phyloP scores from a whole-genome alignment of 30 jellyfish, hydroid and myxozoan genomes.

The Turritopsis rubra region DNA sequence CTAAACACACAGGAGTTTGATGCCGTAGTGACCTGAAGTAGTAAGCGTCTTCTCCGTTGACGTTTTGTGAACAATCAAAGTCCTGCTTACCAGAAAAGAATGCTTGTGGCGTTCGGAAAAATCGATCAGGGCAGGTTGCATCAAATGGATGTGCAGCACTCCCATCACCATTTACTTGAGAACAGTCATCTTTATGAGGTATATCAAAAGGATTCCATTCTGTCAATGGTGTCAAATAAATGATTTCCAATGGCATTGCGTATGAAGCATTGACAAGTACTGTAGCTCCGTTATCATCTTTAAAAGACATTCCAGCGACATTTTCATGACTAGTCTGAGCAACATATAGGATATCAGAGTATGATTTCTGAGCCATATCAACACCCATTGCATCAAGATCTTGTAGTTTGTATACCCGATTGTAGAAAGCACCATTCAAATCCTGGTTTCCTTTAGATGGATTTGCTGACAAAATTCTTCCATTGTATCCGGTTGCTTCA shows the following conservation, averaged over 20 bases:
- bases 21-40: conserved; percentile 1
- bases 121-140: conserved; percentile 27
- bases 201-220: conserved; percentile 23
- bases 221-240: conserved; percentile 2
- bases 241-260: conserved; percentile 12
- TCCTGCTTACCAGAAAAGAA: neutral
- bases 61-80: neutral
- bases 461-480: neutral
- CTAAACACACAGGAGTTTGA: neutral
- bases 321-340: conserved; percentile 3
- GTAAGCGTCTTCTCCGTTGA: neutral
- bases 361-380: neutral
- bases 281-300: neutral
- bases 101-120: neutral
- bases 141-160: conserved; percentile 4
- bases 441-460: neutral
- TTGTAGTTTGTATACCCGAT: conserved; percentile 19
- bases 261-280: conserved; percentile 10
- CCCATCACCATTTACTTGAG: conserved; percentile 10
- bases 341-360: conserved; percentile 6
- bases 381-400: conserved; percentile 20
- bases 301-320: neutral
- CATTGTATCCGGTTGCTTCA: neutral
- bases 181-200: conserved; percentile 10
- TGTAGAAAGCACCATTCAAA: neutral